These are phyloP conservation scores for Alcis repandata DNA, from an alignment of 2,888 invertebrate genomes.

Conservation along the genomic window DNA sequence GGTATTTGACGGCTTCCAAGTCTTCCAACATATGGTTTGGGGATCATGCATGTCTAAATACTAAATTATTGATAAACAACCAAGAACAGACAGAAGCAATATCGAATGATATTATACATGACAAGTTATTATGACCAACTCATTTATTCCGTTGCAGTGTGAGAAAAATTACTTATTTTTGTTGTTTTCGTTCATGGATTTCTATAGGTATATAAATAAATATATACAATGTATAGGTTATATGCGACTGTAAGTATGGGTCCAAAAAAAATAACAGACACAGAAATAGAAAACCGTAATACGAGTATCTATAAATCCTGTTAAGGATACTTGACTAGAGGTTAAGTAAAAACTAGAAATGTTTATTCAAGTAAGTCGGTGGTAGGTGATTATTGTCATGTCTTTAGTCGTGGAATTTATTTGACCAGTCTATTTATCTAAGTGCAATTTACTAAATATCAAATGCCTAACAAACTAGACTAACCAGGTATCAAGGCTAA, in stretches of 20 bases:
- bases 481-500: constrained; percentile 18
- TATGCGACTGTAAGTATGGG: too few species aligned
- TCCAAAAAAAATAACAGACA: too few species aligned
- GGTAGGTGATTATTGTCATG: not conserved
- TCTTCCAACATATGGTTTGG: constrained; percentile 49
- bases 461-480: constrained; percentile 18
- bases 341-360: too few species aligned
- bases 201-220: not conserved
- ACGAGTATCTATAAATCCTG: too few species aligned
- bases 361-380: not conserved
- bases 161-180: not conserved
- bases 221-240: too few species aligned
- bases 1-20: constrained; percentile 61
- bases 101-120: not conserved
- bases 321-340: too few species aligned
- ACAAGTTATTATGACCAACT: not conserved
- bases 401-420: not conserved
- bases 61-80: constrained; percentile 55
- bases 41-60: constrained; percentile 65
- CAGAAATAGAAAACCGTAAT: too few species aligned
- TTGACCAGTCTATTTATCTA: not conserved
- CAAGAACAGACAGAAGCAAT: constrained; percentile 6
- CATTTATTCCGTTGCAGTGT: not conserved
- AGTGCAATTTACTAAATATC: constrained; percentile 16
- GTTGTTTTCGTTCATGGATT: not conserved